These are phyloP conservation scores for Myiagra hebetior DNA, from an alignment of 2,113 vertebrate genomes.

Conservation along the genomic window DNA sequence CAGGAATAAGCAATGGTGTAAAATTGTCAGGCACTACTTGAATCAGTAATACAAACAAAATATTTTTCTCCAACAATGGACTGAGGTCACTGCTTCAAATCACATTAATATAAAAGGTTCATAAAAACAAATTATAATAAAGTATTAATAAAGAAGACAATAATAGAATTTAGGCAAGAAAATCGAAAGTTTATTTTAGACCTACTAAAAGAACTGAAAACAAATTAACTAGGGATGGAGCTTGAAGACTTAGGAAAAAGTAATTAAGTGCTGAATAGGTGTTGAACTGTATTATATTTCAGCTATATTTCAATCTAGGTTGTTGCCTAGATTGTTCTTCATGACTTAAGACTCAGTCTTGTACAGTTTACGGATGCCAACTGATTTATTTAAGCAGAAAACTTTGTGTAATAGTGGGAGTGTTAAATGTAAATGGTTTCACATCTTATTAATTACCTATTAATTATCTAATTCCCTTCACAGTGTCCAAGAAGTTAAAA, in stretches of 20 bases:
- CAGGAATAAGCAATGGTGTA: background rate
- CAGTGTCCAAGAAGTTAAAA: background rate
- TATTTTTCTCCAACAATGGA: background rate
- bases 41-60: background rate
- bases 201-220: background rate
- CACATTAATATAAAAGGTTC: background rate
- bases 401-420: background rate
- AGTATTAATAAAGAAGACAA: background rate
- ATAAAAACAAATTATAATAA: background rate
- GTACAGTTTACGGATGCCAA: background rate
- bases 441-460: background rate
- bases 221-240: background rate
- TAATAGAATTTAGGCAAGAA: background rate
- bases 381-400: background rate
- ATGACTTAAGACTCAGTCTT: background rate
- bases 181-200: background rate
- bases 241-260: background rate
- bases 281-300: background rate
- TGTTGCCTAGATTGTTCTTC: background rate
- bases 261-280: background rate
- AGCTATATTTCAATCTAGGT: background rate
- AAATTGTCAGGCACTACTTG: background rate
- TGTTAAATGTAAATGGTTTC: background rate
- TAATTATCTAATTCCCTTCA: background rate
- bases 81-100: background rate